Percentiles rank a stretch among this genome's conserved stretches.
phyloP scores from a whole-genome alignment of 2,888 invertebrate genomes.

The Oxyteleia sp. region DNA sequence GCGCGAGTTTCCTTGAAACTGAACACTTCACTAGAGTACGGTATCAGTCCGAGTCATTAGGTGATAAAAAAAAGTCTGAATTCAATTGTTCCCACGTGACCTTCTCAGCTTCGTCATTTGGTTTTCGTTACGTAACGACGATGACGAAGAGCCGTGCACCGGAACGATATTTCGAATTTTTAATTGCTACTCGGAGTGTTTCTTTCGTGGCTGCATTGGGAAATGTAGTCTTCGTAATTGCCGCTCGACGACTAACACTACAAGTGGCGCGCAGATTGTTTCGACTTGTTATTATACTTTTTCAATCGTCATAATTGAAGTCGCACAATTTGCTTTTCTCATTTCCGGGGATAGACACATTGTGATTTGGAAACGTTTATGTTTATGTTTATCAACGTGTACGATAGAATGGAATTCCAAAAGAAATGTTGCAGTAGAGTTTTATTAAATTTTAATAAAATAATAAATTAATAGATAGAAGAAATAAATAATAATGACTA shows the following conservation, averaged over 20 bases:
- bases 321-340: no score
- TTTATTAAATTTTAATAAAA: no score
- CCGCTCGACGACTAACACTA: conserved; percentile 21
- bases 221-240: conserved; percentile 13
- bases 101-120: conserved; percentile 49
- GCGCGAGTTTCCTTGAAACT: conserved; percentile 14
- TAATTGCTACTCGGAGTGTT: conserved; percentile 15
- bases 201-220: conserved; percentile 19
- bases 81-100: conserved; percentile 61
- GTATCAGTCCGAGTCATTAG: conserved; percentile 34
- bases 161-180: conserved; percentile 64
- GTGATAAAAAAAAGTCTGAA: conserved; percentile 41
- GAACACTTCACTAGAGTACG: conserved; percentile 7
- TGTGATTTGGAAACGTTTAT: no score
- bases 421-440: no score
- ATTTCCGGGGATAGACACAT: no score
- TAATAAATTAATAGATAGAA: no score
- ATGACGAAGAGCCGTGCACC: conserved; percentile 35
- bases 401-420: no score
- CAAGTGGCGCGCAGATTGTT: conserved; percentile 28
- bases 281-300: conserved; percentile 15
- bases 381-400: no score
- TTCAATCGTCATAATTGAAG: not conserved
- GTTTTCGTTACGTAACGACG: conserved; percentile 45
- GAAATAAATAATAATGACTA: no score